Conservation (phyloP, 2,888 invertebrate genomes). For the Drosophila monieri region DNA sequence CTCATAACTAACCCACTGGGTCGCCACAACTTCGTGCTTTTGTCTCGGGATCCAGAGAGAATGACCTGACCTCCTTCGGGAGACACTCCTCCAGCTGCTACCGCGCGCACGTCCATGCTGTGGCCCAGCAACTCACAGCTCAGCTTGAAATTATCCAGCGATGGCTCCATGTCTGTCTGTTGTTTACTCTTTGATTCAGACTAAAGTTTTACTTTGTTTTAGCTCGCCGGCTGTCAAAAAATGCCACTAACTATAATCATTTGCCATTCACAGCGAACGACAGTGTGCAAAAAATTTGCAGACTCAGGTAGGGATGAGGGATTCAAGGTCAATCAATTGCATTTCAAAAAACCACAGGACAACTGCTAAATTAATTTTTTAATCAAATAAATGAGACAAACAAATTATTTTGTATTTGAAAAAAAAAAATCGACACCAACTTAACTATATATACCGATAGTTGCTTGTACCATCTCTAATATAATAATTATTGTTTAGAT, state of each 20-base stretch:
- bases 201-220: slow-evolving; percentile 8
- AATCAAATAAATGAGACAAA: no score
- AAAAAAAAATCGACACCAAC: no score
- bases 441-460: not conserved
- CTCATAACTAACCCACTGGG: slow-evolving; percentile 86
- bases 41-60: slow-evolving; percentile 94
- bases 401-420: no score
- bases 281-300: slow-evolving; percentile 31
- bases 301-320: slow-evolving; percentile 22
- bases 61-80: slow-evolving; percentile 88
- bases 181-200: not conserved
- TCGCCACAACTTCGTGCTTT: slow-evolving; percentile 94
- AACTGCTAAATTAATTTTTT: no score
- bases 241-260: not conserved
- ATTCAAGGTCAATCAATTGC: slow-evolving; percentile 12
- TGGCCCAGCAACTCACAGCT: slow-evolving; percentile 92
- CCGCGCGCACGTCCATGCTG: slow-evolving; percentile 92
- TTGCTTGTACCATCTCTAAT: slow-evolving; percentile 12
- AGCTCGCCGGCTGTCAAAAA: slow-evolving; percentile 10
- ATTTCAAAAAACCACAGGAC: not conserved
- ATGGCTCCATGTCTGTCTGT: slow-evolving; percentile 61
- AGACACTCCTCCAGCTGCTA: slow-evolving; percentile 85
- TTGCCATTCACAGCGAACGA: slow-evolving; percentile 20
- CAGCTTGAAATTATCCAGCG: slow-evolving; percentile 88
- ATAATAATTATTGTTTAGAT: slow-evolving; percentile 2